Base-by-base conservation (phyloP, 2,888 invertebrate genomes). In the Standfussiana lucernea region DNA sequence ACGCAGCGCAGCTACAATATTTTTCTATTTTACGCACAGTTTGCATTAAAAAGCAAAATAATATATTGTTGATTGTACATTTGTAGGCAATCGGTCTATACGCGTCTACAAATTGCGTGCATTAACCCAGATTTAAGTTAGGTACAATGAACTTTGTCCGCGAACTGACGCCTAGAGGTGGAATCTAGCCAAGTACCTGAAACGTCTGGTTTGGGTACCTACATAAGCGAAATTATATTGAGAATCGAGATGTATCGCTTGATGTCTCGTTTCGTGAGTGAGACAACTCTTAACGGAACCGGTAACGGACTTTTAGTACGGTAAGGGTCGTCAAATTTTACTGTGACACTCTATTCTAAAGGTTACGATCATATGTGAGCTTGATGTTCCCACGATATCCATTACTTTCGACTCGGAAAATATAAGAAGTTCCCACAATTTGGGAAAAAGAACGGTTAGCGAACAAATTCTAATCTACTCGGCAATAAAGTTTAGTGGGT, bases 91-190 rank as follows among this genome's bases (percentile, higher is more conserved):
- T 75, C 59, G 64, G 56, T 72, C 69, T 45, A 75, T 72, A 75
- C 64, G 75, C 73, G 76, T 72, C 83, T 85, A 88, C 73, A 82
- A 85, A 88, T 85, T 80, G 80, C 72, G 37, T 87, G 86, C 89
- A 90, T 90, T 93, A 92, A 91, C 92, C 93, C 84, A 92, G 80
- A 90, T 89, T 86, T 86, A 87, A 89, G 84, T 84, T 86, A 74
- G 66, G 73, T 72, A 88, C 82, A 89, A 86, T 88, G 84, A 83
- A 87, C 80, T 82, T 77, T 88, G 84, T 88, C 85, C 81, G 75
- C 73, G 76, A 84, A 83, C 84, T 87, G 82, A 86, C 85, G 86
- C 77, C 82, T 81, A 79, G 76, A 78, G 77, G 91, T 93, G 91
- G 92, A 93, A 79, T 79, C 86, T 84, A 85, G 93, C 93, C 92